Evolutionary conservation across 1,140 invertebrate species (phyloP).

Genomic region (Mizuhopecten yessoensis): DNA sequence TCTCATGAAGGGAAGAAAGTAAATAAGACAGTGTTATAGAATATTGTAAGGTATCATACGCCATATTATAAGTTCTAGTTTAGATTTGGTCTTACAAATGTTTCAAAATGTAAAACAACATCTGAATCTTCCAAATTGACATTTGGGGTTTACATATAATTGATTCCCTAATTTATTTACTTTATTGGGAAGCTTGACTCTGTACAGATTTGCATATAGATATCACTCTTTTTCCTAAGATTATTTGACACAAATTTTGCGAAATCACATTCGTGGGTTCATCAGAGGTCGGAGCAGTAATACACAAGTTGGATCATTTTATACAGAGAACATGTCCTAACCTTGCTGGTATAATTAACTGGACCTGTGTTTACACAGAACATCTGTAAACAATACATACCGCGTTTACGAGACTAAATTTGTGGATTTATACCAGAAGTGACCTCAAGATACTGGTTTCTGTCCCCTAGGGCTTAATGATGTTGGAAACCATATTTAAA

Average conservation of each 20-base stretch:
- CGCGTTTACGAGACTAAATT: not conserved
- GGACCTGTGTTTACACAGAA: not conserved
- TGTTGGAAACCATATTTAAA: too few species aligned
- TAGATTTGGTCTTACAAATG: too few species aligned
- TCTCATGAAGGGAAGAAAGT: not conserved
- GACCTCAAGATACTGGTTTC: constrained; percentile 8
- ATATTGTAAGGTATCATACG: not conserved
- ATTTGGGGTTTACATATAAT: too few species aligned
- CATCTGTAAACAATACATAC: not conserved
- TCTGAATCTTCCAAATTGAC: too few species aligned
- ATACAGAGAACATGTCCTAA: not conserved
- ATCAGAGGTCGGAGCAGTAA: not conserved
- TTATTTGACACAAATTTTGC: too few species aligned
- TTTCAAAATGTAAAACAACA: too few species aligned
- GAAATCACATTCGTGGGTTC: too few species aligned
- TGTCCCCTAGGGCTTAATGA: not conserved
- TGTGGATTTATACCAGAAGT: not conserved
- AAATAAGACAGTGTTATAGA: not conserved
- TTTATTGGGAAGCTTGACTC: too few species aligned
- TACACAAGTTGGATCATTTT: not conserved
- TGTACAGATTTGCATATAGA: too few species aligned
- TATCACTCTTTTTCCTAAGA: too few species aligned
- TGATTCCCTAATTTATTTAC: too few species aligned
- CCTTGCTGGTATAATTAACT: not conserved
- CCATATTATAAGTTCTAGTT: too few species aligned